Conservation (phyloP, 2,113 vertebrate genomes). For the Neodontobutis hainanensis region DNA sequence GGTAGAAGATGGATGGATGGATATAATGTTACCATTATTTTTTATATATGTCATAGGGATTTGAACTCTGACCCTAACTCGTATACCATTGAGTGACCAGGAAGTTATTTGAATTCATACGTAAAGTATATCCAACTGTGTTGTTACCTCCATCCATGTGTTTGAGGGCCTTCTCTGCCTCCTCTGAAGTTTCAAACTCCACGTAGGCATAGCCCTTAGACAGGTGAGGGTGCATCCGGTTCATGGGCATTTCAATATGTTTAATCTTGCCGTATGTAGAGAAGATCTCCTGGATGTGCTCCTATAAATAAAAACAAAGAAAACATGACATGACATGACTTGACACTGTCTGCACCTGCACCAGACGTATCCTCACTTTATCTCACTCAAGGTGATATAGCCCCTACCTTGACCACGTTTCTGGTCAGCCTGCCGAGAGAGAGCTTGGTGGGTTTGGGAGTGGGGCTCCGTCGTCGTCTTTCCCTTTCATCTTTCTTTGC, state of each 20-base stretch:
- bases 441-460: constrained; percentile 92
- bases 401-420: constrained; percentile 90
- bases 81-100: too few species aligned
- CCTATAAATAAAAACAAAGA: constrained; percentile 71
- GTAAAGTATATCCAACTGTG: background rate
- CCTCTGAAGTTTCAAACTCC: constrained; percentile 91
- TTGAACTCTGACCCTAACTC: too few species aligned
- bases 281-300: constrained; percentile 98
- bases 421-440: constrained; percentile 91
- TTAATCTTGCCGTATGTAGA: constrained; percentile 96
- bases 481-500: constrained; percentile 93
- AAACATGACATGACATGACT: background rate
- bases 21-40: too few species aligned
- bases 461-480: constrained; percentile 87
- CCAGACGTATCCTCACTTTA: background rate
- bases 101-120: too few species aligned
- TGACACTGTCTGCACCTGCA: background rate
- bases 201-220: constrained; percentile 95
- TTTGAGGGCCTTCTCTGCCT: constrained; percentile 94
- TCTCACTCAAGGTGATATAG: background rate
- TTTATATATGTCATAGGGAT: too few species aligned
- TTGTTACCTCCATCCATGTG: constrained; percentile 96
- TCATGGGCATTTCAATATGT: constrained; percentile 95
- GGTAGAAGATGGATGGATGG: too few species aligned
- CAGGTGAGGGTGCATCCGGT: constrained; percentile 90